These are phyloP conservation scores for Phrynocephalus forsythii DNA, from an alignment of 2,797 vertebrate genomes.

Conservation along the genomic window DNA sequence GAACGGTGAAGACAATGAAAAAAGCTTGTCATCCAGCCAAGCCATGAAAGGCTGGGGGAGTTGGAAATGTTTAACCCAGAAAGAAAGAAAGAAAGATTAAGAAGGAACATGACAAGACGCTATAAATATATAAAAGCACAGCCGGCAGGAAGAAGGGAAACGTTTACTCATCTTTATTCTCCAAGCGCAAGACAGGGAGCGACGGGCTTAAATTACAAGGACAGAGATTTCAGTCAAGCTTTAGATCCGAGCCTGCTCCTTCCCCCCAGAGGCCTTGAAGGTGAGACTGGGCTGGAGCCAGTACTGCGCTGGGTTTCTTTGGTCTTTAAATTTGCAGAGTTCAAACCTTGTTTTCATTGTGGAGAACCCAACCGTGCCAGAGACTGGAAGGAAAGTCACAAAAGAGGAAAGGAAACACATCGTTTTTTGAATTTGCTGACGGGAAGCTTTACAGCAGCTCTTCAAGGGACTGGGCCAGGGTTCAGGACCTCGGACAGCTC, in stretches of 20 bases:
- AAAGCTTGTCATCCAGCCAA: neutral
- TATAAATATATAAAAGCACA: neutral
- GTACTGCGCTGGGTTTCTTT: too few relatives aligned
- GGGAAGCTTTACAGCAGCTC: too few relatives aligned
- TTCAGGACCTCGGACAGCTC: too few relatives aligned
- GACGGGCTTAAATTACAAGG: neutral
- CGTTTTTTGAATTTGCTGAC: too few relatives aligned
- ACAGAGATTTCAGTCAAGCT: neutral
- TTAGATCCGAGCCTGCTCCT: neutral
- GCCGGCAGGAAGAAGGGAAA: neutral
- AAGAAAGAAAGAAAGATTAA: neutral
- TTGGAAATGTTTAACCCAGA: neutral
- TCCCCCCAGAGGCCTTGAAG: neutral
- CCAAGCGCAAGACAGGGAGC: neutral
- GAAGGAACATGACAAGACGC: constrained; percentile 1
- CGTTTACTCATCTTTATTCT: constrained; percentile 5
- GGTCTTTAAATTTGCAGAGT: too few relatives aligned
- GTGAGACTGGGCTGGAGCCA: neutral
- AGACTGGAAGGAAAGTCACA: too few relatives aligned
- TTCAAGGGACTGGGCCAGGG: too few relatives aligned
- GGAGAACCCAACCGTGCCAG: too few relatives aligned
- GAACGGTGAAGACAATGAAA: neutral
- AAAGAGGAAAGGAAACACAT: too few relatives aligned
- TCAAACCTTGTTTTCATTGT: too few relatives aligned
- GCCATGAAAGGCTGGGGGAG: neutral